Evolutionary conservation across 2,113 vertebrate species (phyloP).

Genomic region (Callocephalon fimbriatum): DNA sequence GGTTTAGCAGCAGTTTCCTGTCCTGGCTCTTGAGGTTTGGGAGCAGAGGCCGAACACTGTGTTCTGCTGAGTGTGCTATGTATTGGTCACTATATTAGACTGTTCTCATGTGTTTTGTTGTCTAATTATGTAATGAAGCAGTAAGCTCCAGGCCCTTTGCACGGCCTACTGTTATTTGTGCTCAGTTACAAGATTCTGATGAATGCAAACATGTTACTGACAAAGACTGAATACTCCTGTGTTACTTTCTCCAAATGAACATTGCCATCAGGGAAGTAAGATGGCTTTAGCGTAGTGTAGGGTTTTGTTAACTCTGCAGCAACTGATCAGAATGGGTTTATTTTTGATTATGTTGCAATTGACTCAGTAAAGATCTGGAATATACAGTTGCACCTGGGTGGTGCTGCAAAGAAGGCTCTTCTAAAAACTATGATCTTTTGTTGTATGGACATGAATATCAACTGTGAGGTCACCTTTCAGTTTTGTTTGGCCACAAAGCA

Average conservation of each 20-base stretch:
- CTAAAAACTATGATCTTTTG: not conserved
- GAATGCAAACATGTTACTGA: not conserved
- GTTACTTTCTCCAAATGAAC: not conserved
- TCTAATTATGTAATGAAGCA: not conserved
- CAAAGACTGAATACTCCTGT: not conserved
- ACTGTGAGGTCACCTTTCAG: not conserved
- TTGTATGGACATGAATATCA: not conserved
- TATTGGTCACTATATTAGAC: not conserved
- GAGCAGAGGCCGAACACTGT: too few species aligned
- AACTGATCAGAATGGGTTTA: not conserved
- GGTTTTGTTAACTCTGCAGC: not conserved
- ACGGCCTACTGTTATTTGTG: not conserved
- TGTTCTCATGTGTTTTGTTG: not conserved
- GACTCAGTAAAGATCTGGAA: not conserved
- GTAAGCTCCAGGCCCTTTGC: not conserved
- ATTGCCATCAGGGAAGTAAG: not conserved
- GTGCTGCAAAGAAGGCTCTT: not conserved
- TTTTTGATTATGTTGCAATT: not conserved
- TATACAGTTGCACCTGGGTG: not conserved
- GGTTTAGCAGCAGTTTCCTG: too few species aligned
- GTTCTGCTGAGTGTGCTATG: too few species aligned
- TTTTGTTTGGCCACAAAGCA: not conserved
- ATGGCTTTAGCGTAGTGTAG: not conserved
- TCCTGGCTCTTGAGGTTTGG: too few species aligned
- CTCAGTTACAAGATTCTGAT: not conserved